Evolutionary conservation across 2,888 invertebrate species (phyloP), one percentile per base, ranked within the genome.

Genomic region (Himalopsyche anomala): DNA sequence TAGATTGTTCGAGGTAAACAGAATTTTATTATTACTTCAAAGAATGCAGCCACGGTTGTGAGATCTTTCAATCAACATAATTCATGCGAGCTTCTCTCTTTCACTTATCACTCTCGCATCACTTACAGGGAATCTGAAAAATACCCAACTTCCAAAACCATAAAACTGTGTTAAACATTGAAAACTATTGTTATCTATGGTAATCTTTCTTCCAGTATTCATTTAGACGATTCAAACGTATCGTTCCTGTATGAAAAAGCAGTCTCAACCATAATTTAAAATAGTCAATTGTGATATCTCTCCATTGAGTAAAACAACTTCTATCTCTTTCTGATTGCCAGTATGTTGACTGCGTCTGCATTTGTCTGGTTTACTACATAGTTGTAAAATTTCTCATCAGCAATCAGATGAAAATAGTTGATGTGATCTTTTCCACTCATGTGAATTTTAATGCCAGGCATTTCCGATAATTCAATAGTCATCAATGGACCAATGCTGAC

Each of bases 1-100:
- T 91, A 96, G 97, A 91, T 93, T 99, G 74, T 99, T 99, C 92
- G 97, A 97, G 94, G 96, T 96, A 90, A 84, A 38, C 36, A 12
- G 51, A 51, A 51, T 15, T 51, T 51, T 15, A 9, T 5, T 38
- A 83, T 87, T 74, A 83, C 28, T 74, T 11, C 51, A 86, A 5
- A 36, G 40, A 5, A 40, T 40, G 40, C 40, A 40, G 5, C 40
- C 40, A n/a, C 45, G 56, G 15, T 55, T 51, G 80, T 82, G 12
- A 40, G 45, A n/a, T 79, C 45, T 45, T 45, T 45, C 2, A 45
- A 69, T 12, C 12, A 40, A 3, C 38, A 36, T 38, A 38, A 80
- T 5, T 40, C 36, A 80, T 80, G 40, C 19, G 36, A 28, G 28
- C 28, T 28, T 28, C 28, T 19, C n/a, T 38, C 4, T 40, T 19